Percentiles rank a stretch among this genome's conserved stretches.
Evolutionary conservation across 2,113 vertebrate species (phyloP).

Genomic region (Dunckerocampus dactyliophorus): DNA sequence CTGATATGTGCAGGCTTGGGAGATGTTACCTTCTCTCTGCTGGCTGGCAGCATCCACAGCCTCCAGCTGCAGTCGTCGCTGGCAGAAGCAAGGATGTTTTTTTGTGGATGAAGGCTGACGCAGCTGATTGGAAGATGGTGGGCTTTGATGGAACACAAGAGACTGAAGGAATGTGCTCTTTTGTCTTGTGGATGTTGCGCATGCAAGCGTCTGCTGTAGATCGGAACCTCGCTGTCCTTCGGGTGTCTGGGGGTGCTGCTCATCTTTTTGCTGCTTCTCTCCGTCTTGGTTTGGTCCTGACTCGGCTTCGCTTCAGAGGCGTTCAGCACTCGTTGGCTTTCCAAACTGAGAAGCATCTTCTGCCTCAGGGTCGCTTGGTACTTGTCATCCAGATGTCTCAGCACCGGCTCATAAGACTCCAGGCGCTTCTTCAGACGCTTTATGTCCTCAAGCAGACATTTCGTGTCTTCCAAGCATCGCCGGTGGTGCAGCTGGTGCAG

Average conservation of each 20-base stretch:
- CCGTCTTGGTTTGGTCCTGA: neutral
- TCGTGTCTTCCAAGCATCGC: conserved; percentile 78
- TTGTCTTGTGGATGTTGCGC: neutral
- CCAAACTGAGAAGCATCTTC: conserved; percentile 30
- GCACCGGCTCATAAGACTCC: conserved; percentile 74
- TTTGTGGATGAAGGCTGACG: conserved; percentile 34
- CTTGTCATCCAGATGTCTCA: conserved; percentile 78
- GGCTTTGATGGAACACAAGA: conserved; percentile 33
- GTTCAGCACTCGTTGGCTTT: conserved; percentile 15
- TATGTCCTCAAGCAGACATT: conserved; percentile 72
- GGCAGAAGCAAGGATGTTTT: conserved; percentile 27
- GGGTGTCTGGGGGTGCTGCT: neutral
- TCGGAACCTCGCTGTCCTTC: conserved; percentile 6
- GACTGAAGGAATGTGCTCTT: conserved; percentile 10
- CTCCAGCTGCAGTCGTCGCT: conserved; percentile 48
- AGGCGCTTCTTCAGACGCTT: conserved; percentile 82
- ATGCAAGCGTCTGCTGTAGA: neutral
- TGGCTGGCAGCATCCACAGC: conserved; percentile 38
- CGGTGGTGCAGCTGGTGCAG: conserved; percentile 81
- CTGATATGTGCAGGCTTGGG: too few species aligned
- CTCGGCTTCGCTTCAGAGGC: neutral
- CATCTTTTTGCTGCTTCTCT: neutral
- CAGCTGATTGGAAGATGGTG: conserved; percentile 42
- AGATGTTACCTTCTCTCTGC: conserved; percentile 29
- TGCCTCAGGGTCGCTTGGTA: conserved; percentile 61